phyloP scores from a whole-genome alignment of 2,888 invertebrate species.

The Geophilus truncorum region DNA sequence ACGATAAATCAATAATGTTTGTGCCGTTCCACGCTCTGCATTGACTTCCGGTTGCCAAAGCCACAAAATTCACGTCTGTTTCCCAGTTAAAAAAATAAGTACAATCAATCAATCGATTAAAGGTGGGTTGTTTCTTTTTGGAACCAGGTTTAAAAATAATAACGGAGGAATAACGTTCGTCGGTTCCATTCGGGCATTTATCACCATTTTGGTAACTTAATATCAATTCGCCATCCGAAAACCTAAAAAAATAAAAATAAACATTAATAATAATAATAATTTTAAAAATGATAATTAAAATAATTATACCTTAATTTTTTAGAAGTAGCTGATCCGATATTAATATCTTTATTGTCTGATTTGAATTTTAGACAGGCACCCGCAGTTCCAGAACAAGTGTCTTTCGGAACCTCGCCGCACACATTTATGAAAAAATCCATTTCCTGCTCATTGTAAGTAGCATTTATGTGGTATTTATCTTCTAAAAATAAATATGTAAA shows the following conservation, averaged over 20 bases:
- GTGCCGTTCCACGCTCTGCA: conserved; percentile 28
- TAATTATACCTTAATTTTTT: conserved; percentile 29
- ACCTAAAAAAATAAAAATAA: not conserved
- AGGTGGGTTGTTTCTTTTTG: not conserved
- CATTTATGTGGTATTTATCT: not conserved
- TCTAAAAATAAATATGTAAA: not conserved
- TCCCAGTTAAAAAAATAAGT: conserved; percentile 33
- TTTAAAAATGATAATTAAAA: not conserved
- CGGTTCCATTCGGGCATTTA: not conserved
- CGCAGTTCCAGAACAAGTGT: not conserved
- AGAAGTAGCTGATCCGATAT: conserved; percentile 22
- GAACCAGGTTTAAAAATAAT: conserved; percentile 29
- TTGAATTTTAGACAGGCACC: not conserved
- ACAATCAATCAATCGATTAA: conserved; percentile 32
- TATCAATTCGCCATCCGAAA: conserved; percentile 31
- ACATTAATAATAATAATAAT: not conserved
- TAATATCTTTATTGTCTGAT: not conserved
- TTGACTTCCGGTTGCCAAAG: not conserved
- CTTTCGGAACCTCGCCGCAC: not conserved
- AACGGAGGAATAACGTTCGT: not conserved
- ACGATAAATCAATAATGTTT: conserved; percentile 30
- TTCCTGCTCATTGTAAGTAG: not conserved
- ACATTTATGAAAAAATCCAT: conserved; percentile 32
- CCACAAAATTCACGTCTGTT: conserved; percentile 31
- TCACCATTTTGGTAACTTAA: conserved; percentile 26